Conservation (phyloP, 2,888 invertebrate species). For the Acanthosepion esculentum region DNA sequence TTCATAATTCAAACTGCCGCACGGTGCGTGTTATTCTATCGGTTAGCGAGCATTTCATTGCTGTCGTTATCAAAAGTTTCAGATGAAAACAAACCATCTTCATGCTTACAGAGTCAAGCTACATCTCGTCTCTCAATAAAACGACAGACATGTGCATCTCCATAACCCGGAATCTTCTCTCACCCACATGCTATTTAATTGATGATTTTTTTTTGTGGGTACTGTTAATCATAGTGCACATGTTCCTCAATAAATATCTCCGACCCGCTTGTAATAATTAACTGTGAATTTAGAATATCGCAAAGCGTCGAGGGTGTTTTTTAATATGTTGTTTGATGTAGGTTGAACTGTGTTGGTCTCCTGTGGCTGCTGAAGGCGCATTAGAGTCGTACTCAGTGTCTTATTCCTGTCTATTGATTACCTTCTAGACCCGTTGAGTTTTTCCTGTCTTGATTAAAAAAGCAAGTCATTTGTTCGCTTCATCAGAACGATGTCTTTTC, state of each 20-base stretch:
- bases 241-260: not conserved
- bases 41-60: too few species aligned
- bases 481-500: not conserved
- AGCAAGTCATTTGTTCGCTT: not conserved
- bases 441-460: not conserved
- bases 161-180: not conserved
- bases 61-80: too few species aligned
- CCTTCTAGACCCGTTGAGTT: not conserved
- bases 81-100: too few species aligned
- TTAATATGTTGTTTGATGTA: slow-evolving; percentile 15
- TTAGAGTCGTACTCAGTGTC: not conserved
- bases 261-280: not conserved
- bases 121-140: too few species aligned
- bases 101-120: too few species aligned
- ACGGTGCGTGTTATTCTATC: too few species aligned
- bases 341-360: not conserved
- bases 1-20: too few species aligned
- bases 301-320: slow-evolving; percentile 2
- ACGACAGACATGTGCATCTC: not conserved
- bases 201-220: not conserved
- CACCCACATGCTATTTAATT: not conserved
- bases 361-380: not conserved
- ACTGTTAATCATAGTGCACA: not conserved
- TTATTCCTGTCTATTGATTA: not conserved
- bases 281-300: not conserved